Evolutionary conservation across 2,797 vertebrate species (phyloP).

Genomic region (Holocentrus rufus): DNA sequence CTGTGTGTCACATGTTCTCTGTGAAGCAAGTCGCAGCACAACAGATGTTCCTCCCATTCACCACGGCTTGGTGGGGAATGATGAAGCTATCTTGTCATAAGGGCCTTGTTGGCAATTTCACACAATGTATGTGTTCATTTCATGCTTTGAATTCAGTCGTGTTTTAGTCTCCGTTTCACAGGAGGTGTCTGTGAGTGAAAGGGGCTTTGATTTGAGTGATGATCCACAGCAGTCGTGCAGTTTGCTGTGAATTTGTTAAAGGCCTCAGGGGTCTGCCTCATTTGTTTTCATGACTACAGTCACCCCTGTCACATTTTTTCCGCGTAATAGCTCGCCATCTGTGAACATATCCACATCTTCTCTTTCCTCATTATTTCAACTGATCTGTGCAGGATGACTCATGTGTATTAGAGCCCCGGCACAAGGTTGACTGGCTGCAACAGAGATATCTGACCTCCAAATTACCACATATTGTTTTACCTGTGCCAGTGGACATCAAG

Average conservation of each 20-base stretch:
- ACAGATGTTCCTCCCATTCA: conserved; percentile 55
- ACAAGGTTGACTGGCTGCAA: neutral
- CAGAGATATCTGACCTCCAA: neutral
- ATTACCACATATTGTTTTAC: neutral
- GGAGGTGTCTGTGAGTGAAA: conserved; percentile 15
- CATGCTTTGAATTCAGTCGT: conserved; percentile 41
- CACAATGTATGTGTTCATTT: conserved; percentile 59
- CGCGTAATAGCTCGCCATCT: conserved; percentile 26
- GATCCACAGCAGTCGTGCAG: neutral
- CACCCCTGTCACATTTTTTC: conserved; percentile 26
- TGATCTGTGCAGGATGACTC: conserved; percentile 5
- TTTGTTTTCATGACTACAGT: conserved; percentile 5
- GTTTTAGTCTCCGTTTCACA: conserved; percentile 40
- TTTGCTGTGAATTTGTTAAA: conserved; percentile 26
- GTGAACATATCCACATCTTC: conserved; percentile 9
- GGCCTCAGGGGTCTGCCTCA: conserved; percentile 3
- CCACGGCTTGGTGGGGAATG: conserved; percentile 39
- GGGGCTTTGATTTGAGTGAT: conserved; percentile 28
- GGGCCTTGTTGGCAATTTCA: conserved; percentile 67
- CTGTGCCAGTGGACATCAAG: too few relatives aligned
- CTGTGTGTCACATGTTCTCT: conserved; percentile 25
- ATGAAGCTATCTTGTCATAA: conserved; percentile 59
- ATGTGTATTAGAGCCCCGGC: neutral
- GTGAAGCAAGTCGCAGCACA: conserved; percentile 19
- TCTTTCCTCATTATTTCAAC: conserved; percentile 8